These are phyloP conservation scores for Pitta sordida DNA, from an alignment of 2,113 vertebrate species.

Conservation along the genomic window DNA sequence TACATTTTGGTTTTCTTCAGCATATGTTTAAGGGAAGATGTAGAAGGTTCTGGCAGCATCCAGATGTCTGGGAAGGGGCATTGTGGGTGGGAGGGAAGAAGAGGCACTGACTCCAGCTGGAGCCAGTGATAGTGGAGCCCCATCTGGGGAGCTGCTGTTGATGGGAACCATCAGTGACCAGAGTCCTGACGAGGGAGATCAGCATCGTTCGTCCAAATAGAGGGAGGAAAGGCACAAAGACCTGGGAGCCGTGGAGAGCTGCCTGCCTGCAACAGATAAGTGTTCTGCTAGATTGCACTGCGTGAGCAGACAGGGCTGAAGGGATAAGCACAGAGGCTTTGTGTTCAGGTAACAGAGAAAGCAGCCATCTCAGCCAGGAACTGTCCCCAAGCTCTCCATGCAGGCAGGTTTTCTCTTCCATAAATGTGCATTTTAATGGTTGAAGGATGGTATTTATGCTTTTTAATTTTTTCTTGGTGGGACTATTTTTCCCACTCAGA, in stretches of 20 bases:
- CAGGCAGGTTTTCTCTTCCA: neutral
- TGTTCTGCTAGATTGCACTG: neutral
- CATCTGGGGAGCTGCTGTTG: neutral
- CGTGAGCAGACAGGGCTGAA: neutral
- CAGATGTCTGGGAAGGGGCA: neutral
- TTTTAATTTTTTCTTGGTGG: neutral
- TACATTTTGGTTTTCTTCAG: neutral
- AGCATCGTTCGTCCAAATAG: neutral
- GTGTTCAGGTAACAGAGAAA: neutral
- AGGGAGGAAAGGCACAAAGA: neutral
- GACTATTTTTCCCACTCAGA: neutral
- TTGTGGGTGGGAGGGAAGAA: neutral
- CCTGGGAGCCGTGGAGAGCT: neutral
- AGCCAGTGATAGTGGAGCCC: neutral
- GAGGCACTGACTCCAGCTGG: neutral
- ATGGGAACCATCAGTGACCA: neutral
- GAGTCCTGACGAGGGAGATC: neutral
- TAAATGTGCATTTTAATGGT: neutral
- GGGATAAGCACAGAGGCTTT: neutral
- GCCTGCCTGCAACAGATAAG: constrained; percentile 10
- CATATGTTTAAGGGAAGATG: neutral
- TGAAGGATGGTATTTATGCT: neutral
- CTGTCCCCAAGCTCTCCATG: neutral
- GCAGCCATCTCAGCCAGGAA: neutral
- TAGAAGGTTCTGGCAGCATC: neutral